These are phyloP conservation scores for Avahi laniger DNA, from an alignment of 2,797 vertebrate genomes.

Conservation along the genomic window DNA sequence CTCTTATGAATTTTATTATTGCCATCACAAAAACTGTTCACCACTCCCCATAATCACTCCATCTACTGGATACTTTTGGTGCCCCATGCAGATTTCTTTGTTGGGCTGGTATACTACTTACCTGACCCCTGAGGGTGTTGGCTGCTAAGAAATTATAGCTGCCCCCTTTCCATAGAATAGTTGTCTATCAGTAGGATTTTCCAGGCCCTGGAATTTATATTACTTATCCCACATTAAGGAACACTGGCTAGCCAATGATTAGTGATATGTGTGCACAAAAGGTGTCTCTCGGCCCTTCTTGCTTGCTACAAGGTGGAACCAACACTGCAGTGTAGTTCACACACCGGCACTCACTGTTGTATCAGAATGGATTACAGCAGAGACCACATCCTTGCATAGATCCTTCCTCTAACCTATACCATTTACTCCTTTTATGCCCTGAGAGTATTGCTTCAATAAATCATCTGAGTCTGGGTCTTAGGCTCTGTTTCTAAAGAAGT, in stretches of 20 bases:
- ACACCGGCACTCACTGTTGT: background rate
- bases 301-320: background rate
- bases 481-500: background rate
- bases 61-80: background rate
- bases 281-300: too few species aligned
- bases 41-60: background rate
- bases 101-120: background rate
- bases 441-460: background rate
- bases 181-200: background rate
- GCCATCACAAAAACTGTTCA: background rate
- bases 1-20: background rate
- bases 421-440: background rate
- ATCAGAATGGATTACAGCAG: background rate
- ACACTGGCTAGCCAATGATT: background rate
- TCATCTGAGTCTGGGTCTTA: background rate
- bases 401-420: background rate
- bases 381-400: background rate
- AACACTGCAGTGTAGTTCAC: background rate
- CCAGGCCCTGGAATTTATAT: background rate
- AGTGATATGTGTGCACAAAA: background rate
- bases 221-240: background rate
- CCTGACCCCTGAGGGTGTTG: background rate
- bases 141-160: background rate
- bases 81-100: background rate
- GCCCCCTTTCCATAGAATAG: background rate